A percentile compares a stretch with the other conserved stretches of the same genome.
Evolutionary conservation across 1,140 invertebrate species (phyloP).

Genomic region (Zophobas morio): DNA sequence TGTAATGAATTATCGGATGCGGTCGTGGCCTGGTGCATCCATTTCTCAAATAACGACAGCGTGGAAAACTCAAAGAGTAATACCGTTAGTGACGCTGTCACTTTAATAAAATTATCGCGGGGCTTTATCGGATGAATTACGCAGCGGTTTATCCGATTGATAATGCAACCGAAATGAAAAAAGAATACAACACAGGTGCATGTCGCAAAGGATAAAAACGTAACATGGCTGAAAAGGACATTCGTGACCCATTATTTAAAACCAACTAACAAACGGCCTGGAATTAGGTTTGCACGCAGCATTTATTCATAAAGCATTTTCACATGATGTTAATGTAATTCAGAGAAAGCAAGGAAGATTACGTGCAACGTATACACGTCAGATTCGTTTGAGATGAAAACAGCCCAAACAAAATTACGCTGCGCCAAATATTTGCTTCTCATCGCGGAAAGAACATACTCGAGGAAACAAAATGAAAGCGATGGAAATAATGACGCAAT

Average conservation of each 20-base stretch:
- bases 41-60: not conserved
- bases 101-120: not conserved
- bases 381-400: constrained; percentile 19
- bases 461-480: not conserved
- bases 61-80: not conserved
- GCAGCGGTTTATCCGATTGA: no score
- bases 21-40: not conserved
- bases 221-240: no score
- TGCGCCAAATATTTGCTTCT: constrained; percentile 33
- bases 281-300: no score
- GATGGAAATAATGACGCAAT: not conserved
- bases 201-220: no score
- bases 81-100: not conserved
- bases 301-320: no score
- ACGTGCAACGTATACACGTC: not conserved
- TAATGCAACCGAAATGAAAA: no score
- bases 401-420: constrained; percentile 20
- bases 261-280: not conserved
- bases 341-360: no score
- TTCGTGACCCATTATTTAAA: not conserved
- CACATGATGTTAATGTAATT: no score
- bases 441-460: constrained; percentile 25
- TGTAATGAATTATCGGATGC: constrained; percentile 11
- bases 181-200: no score
- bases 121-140: no score